phyloP scores from a whole-genome alignment of 2,797 vertebrate genomes.

The Sebastes goodei region DNA sequence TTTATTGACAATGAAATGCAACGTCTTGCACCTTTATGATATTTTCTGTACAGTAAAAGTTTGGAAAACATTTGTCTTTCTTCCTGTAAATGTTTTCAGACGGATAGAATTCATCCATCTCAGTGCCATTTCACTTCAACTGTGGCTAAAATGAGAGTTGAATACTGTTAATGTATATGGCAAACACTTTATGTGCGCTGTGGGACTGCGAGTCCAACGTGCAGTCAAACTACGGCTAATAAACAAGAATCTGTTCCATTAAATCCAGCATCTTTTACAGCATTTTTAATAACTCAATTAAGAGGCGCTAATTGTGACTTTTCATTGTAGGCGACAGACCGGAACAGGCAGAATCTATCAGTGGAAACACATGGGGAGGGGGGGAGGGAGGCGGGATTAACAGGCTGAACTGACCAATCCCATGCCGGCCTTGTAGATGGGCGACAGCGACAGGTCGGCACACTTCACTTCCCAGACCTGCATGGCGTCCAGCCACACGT shows the following conservation, averaged over 20 bases:
- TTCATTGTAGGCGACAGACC: conserved; percentile 31
- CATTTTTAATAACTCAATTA: conserved; percentile 63
- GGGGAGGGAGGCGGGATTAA: not conserved
- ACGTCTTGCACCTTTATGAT: not conserved
- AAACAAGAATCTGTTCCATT: conserved; percentile 47
- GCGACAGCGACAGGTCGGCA: conserved; percentile 91
- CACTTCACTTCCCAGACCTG: conserved; percentile 95
- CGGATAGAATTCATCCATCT: not conserved
- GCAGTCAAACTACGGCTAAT: conserved; percentile 16
- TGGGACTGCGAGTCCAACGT: conserved; percentile 9
- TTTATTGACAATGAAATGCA: not conserved
- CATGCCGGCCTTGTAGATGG: conserved; percentile 89
- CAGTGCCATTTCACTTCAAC: not conserved
- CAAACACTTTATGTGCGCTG: conserved; percentile 7
- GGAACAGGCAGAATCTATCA: conserved; percentile 32
- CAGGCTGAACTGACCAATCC: conserved; percentile 87
- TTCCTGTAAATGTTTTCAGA: not conserved
- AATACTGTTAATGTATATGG: not conserved
- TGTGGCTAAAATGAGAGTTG: not conserved
- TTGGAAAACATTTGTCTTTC: not conserved
- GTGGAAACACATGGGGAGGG: not conserved
- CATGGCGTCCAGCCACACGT: conserved; percentile 90
- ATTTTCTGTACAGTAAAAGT: not conserved
- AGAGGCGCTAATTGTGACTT: conserved; percentile 52
- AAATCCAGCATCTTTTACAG: conserved; percentile 53